Evolutionary conservation across 2,797 vertebrate species (phyloP).

Genomic region (Epinephelus malabaricus): DNA sequence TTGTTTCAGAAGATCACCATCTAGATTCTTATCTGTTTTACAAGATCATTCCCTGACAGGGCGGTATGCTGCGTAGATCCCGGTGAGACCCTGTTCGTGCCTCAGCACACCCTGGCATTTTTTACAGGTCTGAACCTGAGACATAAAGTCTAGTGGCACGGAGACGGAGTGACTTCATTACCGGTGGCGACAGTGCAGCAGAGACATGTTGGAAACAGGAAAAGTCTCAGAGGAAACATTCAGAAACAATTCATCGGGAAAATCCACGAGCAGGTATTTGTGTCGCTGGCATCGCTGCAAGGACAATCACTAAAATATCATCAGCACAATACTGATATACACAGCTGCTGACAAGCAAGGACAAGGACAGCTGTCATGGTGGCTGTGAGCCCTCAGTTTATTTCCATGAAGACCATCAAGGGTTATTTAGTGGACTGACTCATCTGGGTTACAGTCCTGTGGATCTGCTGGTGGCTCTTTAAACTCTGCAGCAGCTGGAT

Average conservation of each 20-base stretch:
- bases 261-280: not conserved
- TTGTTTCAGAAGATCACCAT: conserved; percentile 35
- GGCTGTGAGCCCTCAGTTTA: not conserved
- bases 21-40: conserved; percentile 52
- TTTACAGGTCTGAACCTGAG: conserved; percentile 19
- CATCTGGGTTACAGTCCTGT: not conserved
- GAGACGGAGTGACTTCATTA: not conserved
- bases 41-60: conserved; percentile 34
- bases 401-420: not conserved
- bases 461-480: too few species aligned
- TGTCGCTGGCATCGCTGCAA: not conserved
- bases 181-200: not conserved
- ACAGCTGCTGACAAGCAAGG: conserved; percentile 3
- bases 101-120: conserved; percentile 5
- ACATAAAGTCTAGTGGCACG: not conserved
- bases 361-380: not conserved
- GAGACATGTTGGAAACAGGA: not conserved
- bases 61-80: not conserved
- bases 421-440: not conserved
- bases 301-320: conserved; percentile 16
- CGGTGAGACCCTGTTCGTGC: not conserved
- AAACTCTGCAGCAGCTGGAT: too few species aligned
- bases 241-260: conserved; percentile 14
- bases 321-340: not conserved
- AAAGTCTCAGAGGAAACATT: not conserved